Evolutionary conservation across 2,113 vertebrate genomes (phyloP), one percentile per base, ranked within the genome.

Genomic region (Monarcha castaneiventris): DNA sequence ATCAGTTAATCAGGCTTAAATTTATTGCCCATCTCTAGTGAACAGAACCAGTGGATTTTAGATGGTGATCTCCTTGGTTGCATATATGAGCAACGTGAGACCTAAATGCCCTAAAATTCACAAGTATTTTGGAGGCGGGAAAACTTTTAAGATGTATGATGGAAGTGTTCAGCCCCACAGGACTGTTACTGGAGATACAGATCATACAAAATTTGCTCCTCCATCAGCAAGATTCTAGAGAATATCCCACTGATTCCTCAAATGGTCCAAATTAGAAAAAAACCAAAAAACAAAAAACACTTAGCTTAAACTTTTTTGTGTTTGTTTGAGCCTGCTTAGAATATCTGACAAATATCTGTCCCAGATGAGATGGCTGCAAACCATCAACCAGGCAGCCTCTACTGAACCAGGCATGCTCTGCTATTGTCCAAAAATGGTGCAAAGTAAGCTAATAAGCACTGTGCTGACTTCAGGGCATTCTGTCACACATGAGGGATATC

Each of bases 11-110:
- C 32, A 74, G 4, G 26, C 33, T 73, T 15, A 58, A 44, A 16
- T 64, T 68, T 58, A 32, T 13, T 84, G 5, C 6, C 7, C 10
- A 62, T 14, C 6, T 90, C 33, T 33, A 43, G 20, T 11, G 30
- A 93, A 35, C 12, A 87, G 49, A 73, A 48, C 8, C 2, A 3
- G 10, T 19, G 23, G 10, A 46, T 72, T 79, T 78, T 33, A 44
- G 8, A 49, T 23, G 2, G 13, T 51, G 16, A 58, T 30, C 2
- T 64, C 62, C 26, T 27, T 7, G 0, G 0, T 7, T 75, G 51
- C n/a, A 54, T 30, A 37, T 49, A 27, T 35, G 17, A 81, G 7
- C 37, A 67, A 49, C 7, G 4, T 43, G 49, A 87, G 41, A 46
- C 21, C 12, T 64, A 54, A 73, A 84, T 35, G n/a, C 11, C 26